Base-by-base conservation (phyloP, 2,797 vertebrate genomes). In the Sebastes aleutianus region DNA sequence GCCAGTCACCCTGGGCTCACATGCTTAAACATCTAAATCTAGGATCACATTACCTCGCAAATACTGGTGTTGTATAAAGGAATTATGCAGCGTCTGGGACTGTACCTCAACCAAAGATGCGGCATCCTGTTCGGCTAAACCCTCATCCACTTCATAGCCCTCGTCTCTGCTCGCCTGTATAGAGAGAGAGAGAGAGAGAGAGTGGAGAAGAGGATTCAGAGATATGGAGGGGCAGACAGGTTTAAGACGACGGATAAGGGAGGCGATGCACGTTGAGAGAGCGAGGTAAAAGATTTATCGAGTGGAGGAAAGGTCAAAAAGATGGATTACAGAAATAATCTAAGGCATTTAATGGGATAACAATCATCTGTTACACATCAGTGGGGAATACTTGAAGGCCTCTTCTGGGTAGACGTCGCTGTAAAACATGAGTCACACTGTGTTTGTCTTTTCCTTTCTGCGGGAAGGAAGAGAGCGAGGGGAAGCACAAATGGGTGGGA, bases 131-230 rank as follows among this genome's bases (percentile, higher is more conserved):
- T 96, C 95, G 2, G 98, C 97, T 24, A 97, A 94, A 8, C 66
- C 95, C 80, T 95, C 93, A n/a, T 98, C 96, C 86, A 98, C 95
- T 27, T 96, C 93, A 0, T 93, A 95, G n/a, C 91, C 95, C 78
- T 98, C 97, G 9, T 99, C 97, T 67, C 98, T 95, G 82, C 79
- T 76, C 13, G 97, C 98, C 98, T 99, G 81, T 7, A 6, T 43
- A 18, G 1, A 16, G 14, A 61, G 24, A 16, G 24, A 73, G 6
- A 50, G 69, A 54, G 53, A 62, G 14, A 16, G 14, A 61, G 18
- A 18, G 27, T 4, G 6, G 3, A 43, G 32, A 68, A 9, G 61
- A 4, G 13, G 26, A 70, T 18, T 43, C 31, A 20, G 9, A 14
- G 10, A 36, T 20, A 32, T 6, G 14, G 39, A 34, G 7, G 26